Evolutionary conservation across 2,113 vertebrate species (phyloP).

Genomic region (Cisticola juncidis): DNA sequence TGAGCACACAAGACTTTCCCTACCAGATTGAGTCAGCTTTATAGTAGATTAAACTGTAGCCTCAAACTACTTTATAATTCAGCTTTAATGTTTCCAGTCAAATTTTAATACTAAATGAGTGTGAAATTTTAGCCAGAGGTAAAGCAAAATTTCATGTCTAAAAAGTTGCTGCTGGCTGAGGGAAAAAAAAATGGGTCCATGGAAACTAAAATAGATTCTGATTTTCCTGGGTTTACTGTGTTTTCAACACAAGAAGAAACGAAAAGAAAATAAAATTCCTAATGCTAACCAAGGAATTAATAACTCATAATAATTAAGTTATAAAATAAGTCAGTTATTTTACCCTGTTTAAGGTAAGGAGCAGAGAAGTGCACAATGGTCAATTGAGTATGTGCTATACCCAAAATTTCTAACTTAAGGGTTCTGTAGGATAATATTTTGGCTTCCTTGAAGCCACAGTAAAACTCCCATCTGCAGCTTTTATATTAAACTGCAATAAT

Average conservation of each 20-base stretch:
- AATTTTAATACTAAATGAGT: constrained; percentile 34
- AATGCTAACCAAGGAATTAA: neutral
- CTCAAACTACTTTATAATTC: constrained; percentile 9
- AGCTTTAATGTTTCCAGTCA: neutral
- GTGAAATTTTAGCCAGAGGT: constrained; percentile 24
- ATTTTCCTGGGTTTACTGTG: neutral
- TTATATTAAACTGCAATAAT: neutral
- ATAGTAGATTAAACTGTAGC: constrained; percentile 4
- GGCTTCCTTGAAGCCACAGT: neutral
- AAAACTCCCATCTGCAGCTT: neutral
- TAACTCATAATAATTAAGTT: neutral
- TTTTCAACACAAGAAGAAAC: neutral
- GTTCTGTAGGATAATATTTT: neutral
- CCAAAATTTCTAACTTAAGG: neutral
- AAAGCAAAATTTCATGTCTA: neutral
- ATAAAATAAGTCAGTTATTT: neutral
- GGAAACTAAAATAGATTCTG: neutral
- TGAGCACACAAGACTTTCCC: neutral
- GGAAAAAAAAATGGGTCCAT: neutral
- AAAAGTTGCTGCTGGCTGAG: neutral
- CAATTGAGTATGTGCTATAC: neutral
- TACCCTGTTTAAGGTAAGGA: neutral
- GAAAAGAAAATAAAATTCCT: neutral
- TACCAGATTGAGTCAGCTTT: neutral
- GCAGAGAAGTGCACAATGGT: neutral